Conservation (phyloP, 2,113 vertebrate species). For the Galeopterus variegatus region DNA sequence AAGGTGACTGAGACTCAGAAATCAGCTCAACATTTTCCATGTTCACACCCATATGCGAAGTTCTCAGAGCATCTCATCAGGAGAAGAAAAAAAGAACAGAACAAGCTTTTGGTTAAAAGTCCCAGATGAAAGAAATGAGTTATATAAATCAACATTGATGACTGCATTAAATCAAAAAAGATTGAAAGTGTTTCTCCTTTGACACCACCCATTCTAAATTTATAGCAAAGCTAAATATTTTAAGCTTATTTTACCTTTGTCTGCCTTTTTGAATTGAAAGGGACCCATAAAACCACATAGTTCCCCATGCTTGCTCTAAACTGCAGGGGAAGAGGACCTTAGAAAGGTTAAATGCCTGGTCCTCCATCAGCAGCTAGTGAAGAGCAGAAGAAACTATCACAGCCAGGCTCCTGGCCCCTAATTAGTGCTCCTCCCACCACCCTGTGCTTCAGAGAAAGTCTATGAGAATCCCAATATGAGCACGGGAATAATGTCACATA, state of each 20-base stretch:
- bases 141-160: neutral
- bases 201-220: slow-evolving; percentile 21
- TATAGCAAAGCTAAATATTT: neutral
- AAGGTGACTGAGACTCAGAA: slow-evolving; percentile 49
- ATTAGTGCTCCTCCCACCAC: neutral
- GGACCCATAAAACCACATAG: neutral
- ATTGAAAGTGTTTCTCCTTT: neutral
- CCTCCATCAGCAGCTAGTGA: neutral
- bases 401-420: neutral
- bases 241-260: neutral
- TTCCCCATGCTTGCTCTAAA: slow-evolving; percentile 14
- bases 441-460: neutral
- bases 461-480: neutral
- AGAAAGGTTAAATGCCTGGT: neutral
- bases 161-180: slow-evolving; percentile 6
- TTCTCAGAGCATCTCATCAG: neutral
- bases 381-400: neutral
- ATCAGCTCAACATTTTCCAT: slow-evolving; percentile 1
- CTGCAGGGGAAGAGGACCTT: neutral
- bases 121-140: neutral
- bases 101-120: neutral
- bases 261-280: slow-evolving; percentile 38
- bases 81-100: neutral
- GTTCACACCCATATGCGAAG: neutral
- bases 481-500: neutral